Conservation (phyloP, 1,140 invertebrate species). For the Rhopalosiphum padi region DNA sequence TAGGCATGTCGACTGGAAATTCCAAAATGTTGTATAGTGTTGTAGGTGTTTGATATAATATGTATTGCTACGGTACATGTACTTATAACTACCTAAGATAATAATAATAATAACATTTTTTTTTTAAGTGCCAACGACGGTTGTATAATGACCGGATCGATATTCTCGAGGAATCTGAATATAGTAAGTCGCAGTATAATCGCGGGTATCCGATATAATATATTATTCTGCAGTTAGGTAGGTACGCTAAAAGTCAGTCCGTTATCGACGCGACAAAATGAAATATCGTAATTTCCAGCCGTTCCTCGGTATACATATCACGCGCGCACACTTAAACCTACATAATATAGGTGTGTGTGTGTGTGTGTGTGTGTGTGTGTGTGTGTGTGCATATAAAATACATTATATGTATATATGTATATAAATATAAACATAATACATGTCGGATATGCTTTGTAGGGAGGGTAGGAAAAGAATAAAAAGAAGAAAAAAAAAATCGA, state of each 20-base stretch:
- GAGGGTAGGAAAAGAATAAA: conserved; percentile 5
- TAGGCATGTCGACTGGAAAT: no score
- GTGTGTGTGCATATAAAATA: not conserved
- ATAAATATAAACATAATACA: not conserved
- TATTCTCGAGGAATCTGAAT: not conserved
- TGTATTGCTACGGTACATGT: not conserved
- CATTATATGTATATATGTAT: not conserved
- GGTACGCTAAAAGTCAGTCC: not conserved
- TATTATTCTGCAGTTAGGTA: not conserved
- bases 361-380: not conserved
- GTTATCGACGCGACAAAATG: not conserved
- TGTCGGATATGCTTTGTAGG: not conserved
- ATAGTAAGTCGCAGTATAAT: not conserved
- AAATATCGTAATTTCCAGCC: conserved; percentile 18
- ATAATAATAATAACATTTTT: not conserved
- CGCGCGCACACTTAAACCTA: no score
- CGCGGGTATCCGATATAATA: not conserved
- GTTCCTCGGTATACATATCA: not conserved
- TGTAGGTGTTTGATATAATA: not conserved
- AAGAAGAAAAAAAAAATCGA: not conserved
- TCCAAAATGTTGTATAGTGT: no score
- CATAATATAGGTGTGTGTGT: not conserved
- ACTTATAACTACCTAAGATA: not conserved
- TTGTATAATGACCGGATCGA: not conserved
- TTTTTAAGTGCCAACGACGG: not conserved